Conservation (phyloP, 2,113 vertebrate species). For the Gobio gobio region DNA sequence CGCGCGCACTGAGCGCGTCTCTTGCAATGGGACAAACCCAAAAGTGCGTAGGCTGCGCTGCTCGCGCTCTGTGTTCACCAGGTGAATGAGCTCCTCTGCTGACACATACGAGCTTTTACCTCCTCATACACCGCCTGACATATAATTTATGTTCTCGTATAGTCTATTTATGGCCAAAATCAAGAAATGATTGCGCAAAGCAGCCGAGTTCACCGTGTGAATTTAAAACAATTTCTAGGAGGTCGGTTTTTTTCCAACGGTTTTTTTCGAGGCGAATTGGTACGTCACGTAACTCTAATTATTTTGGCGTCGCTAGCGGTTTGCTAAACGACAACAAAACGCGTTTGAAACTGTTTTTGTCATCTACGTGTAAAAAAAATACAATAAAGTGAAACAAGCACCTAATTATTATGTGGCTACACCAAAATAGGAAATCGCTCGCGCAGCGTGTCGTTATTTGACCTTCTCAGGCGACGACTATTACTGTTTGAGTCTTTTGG, state of each 20-base stretch:
- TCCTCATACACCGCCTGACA: conserved; percentile 6
- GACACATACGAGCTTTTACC: conserved; percentile 30
- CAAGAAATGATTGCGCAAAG: background rate
- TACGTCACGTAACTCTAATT: background rate
- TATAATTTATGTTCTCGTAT: background rate
- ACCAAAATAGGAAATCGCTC: background rate
- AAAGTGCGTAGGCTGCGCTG: conserved; percentile 45
- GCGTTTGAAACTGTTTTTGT: background rate
- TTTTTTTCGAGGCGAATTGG: no score
- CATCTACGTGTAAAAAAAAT: background rate
- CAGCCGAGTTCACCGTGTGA: background rate
- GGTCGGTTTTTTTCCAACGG: background rate
- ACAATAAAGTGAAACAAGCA: background rate
- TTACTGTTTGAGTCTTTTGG: background rate
- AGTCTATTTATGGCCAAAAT: background rate
- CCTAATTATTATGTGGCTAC: background rate
- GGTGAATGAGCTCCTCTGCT: conserved; percentile 41
- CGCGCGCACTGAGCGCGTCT: conserved; percentile 23
- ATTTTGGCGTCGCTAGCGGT: background rate
- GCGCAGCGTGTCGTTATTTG: background rate
- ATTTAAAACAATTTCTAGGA: background rate
- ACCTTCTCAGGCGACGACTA: background rate
- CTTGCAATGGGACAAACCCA: conserved; percentile 15
- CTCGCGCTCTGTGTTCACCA: conserved; percentile 42
- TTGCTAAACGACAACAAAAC: background rate